Base-by-base conservation (phyloP, 1,140 invertebrate genomes). In the Kradibia gibbosae region DNA sequence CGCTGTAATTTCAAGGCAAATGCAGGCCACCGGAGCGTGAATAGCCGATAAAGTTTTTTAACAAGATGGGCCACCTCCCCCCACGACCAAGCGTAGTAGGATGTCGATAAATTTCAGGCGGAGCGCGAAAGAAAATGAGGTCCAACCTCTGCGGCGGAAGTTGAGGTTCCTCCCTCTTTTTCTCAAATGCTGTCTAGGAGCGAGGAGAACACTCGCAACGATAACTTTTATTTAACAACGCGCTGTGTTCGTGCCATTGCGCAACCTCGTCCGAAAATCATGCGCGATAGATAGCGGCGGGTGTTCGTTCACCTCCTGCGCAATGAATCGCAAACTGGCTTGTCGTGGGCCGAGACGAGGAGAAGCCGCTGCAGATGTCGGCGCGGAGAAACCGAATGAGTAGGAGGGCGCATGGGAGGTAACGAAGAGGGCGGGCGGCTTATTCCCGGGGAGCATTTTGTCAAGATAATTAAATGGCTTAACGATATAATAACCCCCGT, bases 391-490 rank as follows among this genome's bases (percentile, higher is more conserved):
- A 81, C 73, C 72, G 79, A n/a, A 62, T 45, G 60, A 72, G 74
- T 78, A 8, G 53, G 79, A 48, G 25, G 62, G 34, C 45, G 76
- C 71, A 72, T 28, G 78, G 74, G 60, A 75, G 39, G 84, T 53
- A 82, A 86, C 80, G 85, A 84, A 82, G 84, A 84, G 77, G 82
- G 85, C 86, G 88, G 89, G 89, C 86, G 88, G 89, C 89, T 89
- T 90, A 91, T 90, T 89, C 89, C 86, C 53, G 82, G 84, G 80
- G 85, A 91, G 89, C 88, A 90, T 90, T 91, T 91, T 91, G 87
- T 89, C 87, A 89, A 91, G 90, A 89, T 91, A 91, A 91, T 91
- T 91, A 91, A 91, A 90, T 90, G 90, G 89, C 88, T 91, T 90
- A 90, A 91, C 90, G 90, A 91, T 90, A 90, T 91, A 91, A 91